Conservation (phyloP, 2,113 vertebrate species). For the Regulus satrapa region DNA sequence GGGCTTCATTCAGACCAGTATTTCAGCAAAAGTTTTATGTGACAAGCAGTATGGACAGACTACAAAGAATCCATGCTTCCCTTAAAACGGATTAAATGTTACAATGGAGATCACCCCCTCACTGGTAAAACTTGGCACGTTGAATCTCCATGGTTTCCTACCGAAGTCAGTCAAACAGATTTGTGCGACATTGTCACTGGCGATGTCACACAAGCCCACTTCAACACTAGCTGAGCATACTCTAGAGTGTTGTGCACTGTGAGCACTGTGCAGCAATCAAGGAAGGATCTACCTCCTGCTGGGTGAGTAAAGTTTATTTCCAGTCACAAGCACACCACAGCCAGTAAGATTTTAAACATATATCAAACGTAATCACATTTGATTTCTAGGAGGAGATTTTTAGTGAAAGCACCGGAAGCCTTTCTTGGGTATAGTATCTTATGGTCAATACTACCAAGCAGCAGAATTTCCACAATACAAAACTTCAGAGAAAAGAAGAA, state of each 20-base stretch:
- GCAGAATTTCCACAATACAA: background rate
- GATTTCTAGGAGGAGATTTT: background rate
- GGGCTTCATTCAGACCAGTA: background rate
- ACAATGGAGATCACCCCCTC: background rate
- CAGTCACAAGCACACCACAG: background rate
- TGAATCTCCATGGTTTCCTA: background rate
- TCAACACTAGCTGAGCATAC: background rate
- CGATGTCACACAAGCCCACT: background rate
- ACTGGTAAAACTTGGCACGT: background rate
- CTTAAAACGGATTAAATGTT: background rate
- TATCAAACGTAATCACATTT: background rate
- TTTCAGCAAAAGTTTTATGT: background rate
- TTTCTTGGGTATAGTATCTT: background rate
- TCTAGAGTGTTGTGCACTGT: background rate
- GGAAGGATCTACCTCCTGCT: background rate
- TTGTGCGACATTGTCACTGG: background rate
- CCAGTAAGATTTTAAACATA: background rate
- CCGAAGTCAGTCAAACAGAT: background rate
- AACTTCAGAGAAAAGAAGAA: background rate
- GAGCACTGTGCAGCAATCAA: background rate
- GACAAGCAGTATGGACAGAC: background rate
- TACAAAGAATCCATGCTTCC: background rate
- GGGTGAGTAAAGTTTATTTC: background rate
- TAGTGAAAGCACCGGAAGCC: background rate
- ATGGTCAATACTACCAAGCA: background rate